phyloP scores from a whole-genome alignment of 2,888 invertebrate species.

The Macrophya annulata region DNA sequence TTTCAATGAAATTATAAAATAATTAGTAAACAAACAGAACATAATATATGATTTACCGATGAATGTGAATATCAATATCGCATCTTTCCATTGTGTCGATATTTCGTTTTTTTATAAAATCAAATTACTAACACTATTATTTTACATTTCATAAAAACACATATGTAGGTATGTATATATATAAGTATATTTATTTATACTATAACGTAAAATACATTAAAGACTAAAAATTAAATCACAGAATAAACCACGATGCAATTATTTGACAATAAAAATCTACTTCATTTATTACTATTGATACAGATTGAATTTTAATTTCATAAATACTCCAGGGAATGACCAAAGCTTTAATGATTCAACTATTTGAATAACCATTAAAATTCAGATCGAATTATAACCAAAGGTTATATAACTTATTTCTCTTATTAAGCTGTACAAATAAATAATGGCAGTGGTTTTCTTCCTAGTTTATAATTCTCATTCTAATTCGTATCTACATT shows the following conservation, averaged over 20 bases:
- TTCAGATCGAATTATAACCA: constrained; percentile 11
- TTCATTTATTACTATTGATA: neutral
- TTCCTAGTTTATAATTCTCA: constrained; percentile 36
- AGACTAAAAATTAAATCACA: constrained; percentile 6
- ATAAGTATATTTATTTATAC: neutral
- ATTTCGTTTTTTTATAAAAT: constrained; percentile 6
- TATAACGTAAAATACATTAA: constrained; percentile 11
- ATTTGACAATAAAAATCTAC: constrained; percentile 4
- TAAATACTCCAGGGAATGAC: neutral
- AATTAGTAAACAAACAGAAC: neutral
- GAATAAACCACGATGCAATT: constrained; percentile 4
- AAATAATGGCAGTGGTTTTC: constrained; percentile 49
- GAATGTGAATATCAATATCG: neutral
- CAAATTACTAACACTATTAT: constrained; percentile 26
- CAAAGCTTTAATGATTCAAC: neutral
- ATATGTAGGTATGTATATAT: constrained; percentile 20
- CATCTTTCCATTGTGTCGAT: neutral
- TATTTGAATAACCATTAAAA: neutral
- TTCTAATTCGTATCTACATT: constrained; percentile 5
- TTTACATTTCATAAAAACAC: constrained; percentile 32
- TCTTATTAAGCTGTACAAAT: constrained; percentile 41
- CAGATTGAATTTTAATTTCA: neutral
- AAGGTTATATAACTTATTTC: constrained; percentile 3
- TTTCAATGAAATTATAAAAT: neutral
- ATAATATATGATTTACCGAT: neutral